Evolutionary conservation across 2,797 vertebrate genomes (phyloP).

Genomic region (Chloroceryle amazona): DNA sequence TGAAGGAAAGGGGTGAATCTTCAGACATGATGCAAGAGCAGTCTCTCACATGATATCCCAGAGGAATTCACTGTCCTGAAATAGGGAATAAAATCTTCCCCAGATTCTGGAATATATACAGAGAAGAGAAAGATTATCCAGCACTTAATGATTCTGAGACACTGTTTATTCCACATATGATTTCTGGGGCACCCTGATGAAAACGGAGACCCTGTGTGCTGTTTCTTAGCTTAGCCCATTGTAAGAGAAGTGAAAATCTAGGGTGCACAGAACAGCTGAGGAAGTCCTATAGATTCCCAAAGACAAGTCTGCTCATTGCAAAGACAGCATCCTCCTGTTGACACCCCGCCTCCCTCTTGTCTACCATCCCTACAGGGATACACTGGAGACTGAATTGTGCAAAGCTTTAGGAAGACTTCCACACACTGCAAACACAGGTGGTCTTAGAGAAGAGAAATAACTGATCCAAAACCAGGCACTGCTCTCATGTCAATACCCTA

Average conservation of each 20-base stretch:
- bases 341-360: background rate
- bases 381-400: background rate
- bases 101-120: background rate
- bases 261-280: background rate
- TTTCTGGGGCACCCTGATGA: background rate
- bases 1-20: background rate
- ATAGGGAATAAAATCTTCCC: background rate
- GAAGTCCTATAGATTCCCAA: background rate
- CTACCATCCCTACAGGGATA: background rate
- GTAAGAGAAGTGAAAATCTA: background rate
- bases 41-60: background rate
- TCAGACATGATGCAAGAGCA: background rate
- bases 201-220: background rate
- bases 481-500: background rate
- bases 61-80: background rate
- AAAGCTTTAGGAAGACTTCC: background rate
- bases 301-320: background rate
- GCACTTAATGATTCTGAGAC: background rate
- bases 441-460: background rate
- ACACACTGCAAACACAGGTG: background rate
- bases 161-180: background rate
- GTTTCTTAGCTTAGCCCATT: background rate
- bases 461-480: background rate
- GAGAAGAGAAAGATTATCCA: background rate
- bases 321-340: background rate